These are phyloP conservation scores for Chrysodeixis includens DNA, from an alignment of 2,888 invertebrate species.

Conservation along the genomic window DNA sequence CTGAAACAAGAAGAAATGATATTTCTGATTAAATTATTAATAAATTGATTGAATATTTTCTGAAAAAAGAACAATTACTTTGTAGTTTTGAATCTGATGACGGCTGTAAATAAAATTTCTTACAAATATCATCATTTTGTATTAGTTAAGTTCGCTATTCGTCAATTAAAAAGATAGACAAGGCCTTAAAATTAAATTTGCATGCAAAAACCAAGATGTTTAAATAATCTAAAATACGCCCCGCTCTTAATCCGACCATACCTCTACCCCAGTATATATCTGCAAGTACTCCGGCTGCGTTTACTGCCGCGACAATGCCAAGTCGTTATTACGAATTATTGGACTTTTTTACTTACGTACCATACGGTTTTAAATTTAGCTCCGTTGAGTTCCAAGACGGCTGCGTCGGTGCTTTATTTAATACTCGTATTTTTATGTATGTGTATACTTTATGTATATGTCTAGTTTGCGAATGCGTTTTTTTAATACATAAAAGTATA, in stretches of 20 bases:
- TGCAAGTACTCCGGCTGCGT: conserved; percentile 57
- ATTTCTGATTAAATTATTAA: too few relatives aligned
- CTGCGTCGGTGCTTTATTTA: not conserved
- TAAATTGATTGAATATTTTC: too few relatives aligned
- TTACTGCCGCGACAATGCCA: conserved; percentile 67
- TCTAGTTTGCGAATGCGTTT: not conserved
- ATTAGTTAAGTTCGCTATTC: too few relatives aligned
- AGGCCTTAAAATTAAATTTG: too few relatives aligned
- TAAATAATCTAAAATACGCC: not conserved
- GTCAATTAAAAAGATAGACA: too few relatives aligned
- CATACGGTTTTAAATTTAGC: conserved; percentile 40
- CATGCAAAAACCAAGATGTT: not conserved
- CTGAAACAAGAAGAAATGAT: too few relatives aligned
- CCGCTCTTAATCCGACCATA: conserved; percentile 20
- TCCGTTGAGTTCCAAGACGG: conserved; percentile 15
- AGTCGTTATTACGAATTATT: conserved; percentile 71
- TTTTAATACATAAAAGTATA: too few relatives aligned
- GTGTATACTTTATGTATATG: not conserved
- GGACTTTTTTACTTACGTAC: conserved; percentile 55
- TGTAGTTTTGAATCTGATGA: too few relatives aligned
- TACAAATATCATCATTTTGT: too few relatives aligned
- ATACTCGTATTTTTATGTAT: conserved; percentile 2
- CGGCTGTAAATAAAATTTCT: too few relatives aligned
- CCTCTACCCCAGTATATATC: conserved; percentile 27
- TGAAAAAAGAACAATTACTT: too few relatives aligned